phyloP scores from a whole-genome alignment of 2,113 vertebrate genomes.

The Dermatemys mawii region DNA sequence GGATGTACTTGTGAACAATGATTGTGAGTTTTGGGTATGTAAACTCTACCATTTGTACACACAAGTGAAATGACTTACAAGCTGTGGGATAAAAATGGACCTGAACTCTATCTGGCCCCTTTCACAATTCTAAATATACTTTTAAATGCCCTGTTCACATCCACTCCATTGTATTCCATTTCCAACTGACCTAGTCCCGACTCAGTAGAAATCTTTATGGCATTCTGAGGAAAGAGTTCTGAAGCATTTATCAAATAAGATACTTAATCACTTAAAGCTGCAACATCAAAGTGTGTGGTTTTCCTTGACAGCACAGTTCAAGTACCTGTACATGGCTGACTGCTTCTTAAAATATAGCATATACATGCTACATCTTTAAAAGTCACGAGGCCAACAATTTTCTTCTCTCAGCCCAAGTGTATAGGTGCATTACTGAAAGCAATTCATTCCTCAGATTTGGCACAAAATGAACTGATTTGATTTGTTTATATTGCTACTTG shows the following conservation, averaged over 20 bases:
- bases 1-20: background rate
- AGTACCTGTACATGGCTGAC: background rate
- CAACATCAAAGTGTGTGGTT: background rate
- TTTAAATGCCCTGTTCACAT: background rate
- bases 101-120: background rate
- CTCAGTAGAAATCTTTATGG: background rate
- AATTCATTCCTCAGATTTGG: slow-evolving; percentile 19
- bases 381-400: background rate
- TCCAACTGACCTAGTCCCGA: background rate
- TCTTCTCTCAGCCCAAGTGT: background rate
- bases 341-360: slow-evolving; percentile 23
- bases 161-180: background rate
- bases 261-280: slow-evolving; percentile 60
- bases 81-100: background rate
- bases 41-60: background rate
- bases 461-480: slow-evolving; percentile 44
- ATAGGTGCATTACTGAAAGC: slow-evolving; percentile 29
- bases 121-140: background rate
- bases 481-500: slow-evolving; percentile 48
- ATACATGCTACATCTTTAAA: slow-evolving; percentile 16
- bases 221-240: background rate
- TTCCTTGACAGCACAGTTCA: slow-evolving; percentile 11
- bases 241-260: background rate
- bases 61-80: background rate
- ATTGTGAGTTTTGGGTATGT: background rate